Conservation (phyloP, 2,888 invertebrate species). For the Halictus quadricinctus region DNA sequence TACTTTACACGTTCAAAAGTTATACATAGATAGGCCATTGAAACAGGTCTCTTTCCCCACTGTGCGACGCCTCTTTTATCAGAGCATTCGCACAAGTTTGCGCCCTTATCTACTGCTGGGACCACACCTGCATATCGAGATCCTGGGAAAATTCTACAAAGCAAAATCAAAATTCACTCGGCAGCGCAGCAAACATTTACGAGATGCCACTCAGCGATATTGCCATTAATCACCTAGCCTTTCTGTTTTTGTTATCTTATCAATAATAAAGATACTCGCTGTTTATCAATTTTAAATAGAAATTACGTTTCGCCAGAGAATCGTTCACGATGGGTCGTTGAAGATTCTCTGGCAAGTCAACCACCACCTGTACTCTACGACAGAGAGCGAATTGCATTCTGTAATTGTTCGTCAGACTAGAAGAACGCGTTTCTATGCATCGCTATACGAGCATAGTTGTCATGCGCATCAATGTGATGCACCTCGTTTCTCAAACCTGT, state of each 20-base stretch:
- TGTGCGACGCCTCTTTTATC: constrained; percentile 25
- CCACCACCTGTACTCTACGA: constrained; percentile 42
- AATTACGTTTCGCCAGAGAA: background rate
- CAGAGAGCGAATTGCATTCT: constrained; percentile 22
- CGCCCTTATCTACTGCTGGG: background rate
- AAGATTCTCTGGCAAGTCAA: constrained; percentile 28
- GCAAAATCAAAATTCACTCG: background rate
- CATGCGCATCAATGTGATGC: constrained; percentile 25
- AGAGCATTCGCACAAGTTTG: constrained; percentile 29
- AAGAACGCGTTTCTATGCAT: constrained; percentile 39
- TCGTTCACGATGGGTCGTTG: background rate
- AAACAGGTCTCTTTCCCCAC: too few relatives aligned
- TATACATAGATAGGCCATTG: too few relatives aligned
- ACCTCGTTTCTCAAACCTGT: background rate
- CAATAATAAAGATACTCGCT: background rate
- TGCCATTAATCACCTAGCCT: background rate
- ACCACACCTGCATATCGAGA: background rate
- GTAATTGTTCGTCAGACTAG: constrained; percentile 44
- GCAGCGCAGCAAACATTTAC: background rate
- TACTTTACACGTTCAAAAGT: too few relatives aligned
- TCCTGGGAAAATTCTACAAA: background rate
- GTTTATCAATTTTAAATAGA: background rate
- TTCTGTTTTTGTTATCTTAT: background rate
- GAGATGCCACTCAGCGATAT: background rate
- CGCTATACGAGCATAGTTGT: constrained; percentile 23